Conservation (phyloP, 1,140 invertebrate species). For the Rhagoletis zephyria region DNA sequence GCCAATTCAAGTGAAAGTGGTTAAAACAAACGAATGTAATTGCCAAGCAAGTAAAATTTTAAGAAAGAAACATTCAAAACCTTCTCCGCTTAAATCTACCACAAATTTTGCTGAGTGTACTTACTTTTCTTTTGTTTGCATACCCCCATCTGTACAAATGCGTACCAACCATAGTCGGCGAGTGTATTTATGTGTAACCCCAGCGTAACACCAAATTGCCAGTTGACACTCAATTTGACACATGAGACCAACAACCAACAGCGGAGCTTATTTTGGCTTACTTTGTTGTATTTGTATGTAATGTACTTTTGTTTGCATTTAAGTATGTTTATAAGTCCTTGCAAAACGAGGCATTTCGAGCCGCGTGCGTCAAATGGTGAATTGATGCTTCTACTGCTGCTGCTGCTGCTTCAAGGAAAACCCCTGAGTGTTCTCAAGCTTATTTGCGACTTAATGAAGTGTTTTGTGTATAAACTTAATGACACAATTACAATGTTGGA, state of each 20-base stretch:
- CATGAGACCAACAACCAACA: slow-evolving; percentile 42
- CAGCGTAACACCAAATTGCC: slow-evolving; percentile 52
- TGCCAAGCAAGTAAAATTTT: too few relatives aligned
- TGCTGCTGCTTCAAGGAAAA: slow-evolving; percentile 22
- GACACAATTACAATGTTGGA: background rate
- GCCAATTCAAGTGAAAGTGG: too few relatives aligned
- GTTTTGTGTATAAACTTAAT: slow-evolving; percentile 8
- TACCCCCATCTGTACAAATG: background rate
- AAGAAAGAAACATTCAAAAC: background rate
- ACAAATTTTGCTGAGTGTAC: background rate
- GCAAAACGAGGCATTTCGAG: background rate
- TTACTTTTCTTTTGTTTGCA: background rate
- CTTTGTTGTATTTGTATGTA: slow-evolving; percentile 17
- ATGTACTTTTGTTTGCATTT: slow-evolving; percentile 4
- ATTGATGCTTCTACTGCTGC: slow-evolving; percentile 24
- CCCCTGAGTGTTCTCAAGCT: slow-evolving; percentile 18
- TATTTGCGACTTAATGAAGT: slow-evolving; percentile 45
- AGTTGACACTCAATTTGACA: slow-evolving; percentile 55
- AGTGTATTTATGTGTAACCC: slow-evolving; percentile 16
- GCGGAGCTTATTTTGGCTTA: slow-evolving; percentile 31
- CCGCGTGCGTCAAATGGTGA: background rate
- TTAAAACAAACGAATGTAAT: too few relatives aligned
- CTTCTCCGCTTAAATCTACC: background rate
- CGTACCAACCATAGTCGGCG: background rate
- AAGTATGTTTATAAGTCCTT: slow-evolving; percentile 22